Evolutionary conservation across 1,140 invertebrate species (phyloP), one percentile per base, ranked within the genome.

Genomic region (Aphaenogaster rudis): DNA sequence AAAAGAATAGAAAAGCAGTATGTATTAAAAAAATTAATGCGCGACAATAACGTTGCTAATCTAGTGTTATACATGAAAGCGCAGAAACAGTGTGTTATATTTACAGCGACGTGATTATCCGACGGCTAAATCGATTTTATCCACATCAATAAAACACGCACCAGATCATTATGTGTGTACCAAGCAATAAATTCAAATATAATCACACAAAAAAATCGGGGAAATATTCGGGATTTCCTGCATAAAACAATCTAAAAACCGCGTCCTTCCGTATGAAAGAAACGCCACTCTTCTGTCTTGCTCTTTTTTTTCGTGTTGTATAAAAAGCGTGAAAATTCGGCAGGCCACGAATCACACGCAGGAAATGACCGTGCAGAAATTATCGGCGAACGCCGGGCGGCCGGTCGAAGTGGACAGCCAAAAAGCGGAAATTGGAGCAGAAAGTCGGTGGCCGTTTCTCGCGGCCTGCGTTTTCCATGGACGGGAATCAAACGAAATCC

Each of bases 361-460:
- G 66, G 50, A 61, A 86, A 50, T 69, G 36, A 63, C 21, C 36
- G 45, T 61, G 28, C n/a, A 76, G n/a, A 59, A 86, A 89, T 74
- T n/a, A 86, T 76, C 82, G 45, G 74, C 39, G 59, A 88, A 88
- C 74, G 54, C 81, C 81, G 36, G 17, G 57, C 52, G 61, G 39
- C 57, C 63, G 52, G 45, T 11, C 78, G 52, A 82, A 54, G 64
- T 77, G 72, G 63, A 61, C 57, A 71, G 54, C 39, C 74, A 69
- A 88, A 88, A 90, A 69, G 88, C 88, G 89, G 89, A 90, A 90
- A 90, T 90, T 87, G 86, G 82, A 85, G 88, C 84, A 86, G 76
- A 84, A 91, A 90, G 74, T 50, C 45, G 50, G 69, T 17, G 39
- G 77, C 64, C 64, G 28, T 63, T 86, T 71, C 79, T 86, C 86